Conservation (phyloP, 2,797 vertebrate species). For the Pipistrellus pipistrellus region DNA sequence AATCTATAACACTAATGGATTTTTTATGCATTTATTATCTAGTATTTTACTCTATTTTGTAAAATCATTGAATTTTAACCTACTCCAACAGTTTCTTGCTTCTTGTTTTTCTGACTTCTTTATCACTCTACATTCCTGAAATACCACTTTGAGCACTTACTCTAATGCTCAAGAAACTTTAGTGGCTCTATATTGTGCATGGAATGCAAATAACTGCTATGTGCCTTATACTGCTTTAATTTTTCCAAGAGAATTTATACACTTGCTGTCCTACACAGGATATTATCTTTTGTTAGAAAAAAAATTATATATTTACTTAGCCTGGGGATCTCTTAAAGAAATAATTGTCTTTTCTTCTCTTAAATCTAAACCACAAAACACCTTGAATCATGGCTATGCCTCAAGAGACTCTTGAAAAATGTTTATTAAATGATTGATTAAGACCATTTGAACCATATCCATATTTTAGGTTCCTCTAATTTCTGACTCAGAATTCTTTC, state of each 20-base stretch:
- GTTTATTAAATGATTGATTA: conserved; percentile 24
- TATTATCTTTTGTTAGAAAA: conserved; percentile 19
- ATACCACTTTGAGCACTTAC: not conserved
- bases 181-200: not conserved
- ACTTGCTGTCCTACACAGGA: not conserved
- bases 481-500: conserved; percentile 3
- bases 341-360: not conserved
- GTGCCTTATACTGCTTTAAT: not conserved
- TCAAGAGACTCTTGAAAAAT: not conserved
- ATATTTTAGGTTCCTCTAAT: conserved; percentile 12
- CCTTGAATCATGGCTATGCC: not conserved
- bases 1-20: not conserved
- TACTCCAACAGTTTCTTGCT: not conserved
- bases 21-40: conserved; percentile 10
- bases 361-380: not conserved
- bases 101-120: not conserved
- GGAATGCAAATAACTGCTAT: not conserved
- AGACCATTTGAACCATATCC: not conserved
- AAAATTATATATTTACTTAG: not conserved
- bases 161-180: not conserved
- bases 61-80: conserved; percentile 50
- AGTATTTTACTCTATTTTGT: conserved; percentile 9
- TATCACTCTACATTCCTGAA: conserved; percentile 14
- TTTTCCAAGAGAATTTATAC: not conserved
- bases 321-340: not conserved